These are phyloP conservation scores for Trichoplusia ni DNA, from an alignment of 1,140 invertebrate species.

Conservation along the genomic window DNA sequence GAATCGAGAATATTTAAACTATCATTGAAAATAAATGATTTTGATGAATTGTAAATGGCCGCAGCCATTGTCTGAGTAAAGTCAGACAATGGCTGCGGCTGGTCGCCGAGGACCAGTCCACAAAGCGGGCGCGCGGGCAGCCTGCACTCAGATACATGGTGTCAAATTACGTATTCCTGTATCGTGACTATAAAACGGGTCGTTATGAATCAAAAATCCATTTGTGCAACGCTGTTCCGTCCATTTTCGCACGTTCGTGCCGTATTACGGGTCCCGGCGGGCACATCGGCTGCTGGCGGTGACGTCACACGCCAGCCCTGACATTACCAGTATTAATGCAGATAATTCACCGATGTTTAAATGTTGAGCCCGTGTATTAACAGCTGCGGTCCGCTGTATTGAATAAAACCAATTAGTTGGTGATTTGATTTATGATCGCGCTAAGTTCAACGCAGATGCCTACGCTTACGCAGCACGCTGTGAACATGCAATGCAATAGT, in stretches of 20 bases:
- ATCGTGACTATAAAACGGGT: background rate
- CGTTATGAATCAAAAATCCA: constrained; percentile 18
- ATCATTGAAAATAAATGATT: no score
- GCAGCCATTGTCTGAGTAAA: no score
- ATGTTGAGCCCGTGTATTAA: constrained; percentile 5
- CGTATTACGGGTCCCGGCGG: constrained; percentile 1
- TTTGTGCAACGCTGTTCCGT: constrained; percentile 1
- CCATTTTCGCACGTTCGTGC: background rate
- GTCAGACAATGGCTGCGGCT: no score
- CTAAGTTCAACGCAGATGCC: background rate
- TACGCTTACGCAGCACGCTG: background rate
- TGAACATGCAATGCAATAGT: no score
- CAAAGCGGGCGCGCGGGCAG: background rate
- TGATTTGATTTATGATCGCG: constrained; percentile 8
- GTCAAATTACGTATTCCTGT: constrained; percentile 16
- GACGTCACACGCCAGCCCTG: constrained; percentile 1
- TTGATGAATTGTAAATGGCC: no score
- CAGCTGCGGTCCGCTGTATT: constrained; percentile 3
- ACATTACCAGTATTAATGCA: background rate
- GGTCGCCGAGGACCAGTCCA: no score
- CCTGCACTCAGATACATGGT: background rate
- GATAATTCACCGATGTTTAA: constrained; percentile 11
- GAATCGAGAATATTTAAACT: no score
- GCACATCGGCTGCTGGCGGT: background rate
- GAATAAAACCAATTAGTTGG: constrained; percentile 21